Conservation (phyloP, 2,888 invertebrate species). For the Melipona beecheii region DNA sequence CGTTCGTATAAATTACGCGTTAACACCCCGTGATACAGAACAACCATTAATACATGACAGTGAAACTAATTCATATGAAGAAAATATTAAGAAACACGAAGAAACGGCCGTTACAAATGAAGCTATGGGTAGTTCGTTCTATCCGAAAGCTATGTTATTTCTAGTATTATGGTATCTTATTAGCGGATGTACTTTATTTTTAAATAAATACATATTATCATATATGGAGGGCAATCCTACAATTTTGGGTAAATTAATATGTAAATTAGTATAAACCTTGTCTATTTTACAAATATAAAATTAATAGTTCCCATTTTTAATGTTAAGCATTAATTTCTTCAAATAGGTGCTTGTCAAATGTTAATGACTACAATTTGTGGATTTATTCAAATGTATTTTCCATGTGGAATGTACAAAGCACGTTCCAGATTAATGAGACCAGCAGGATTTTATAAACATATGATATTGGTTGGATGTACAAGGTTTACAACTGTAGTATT, state of each 20-base stretch:
- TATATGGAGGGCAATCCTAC: conserved; percentile 90
- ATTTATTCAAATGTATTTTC: conserved; percentile 90
- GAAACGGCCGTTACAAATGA: conserved; percentile 74
- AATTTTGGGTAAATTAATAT: conserved; percentile 86
- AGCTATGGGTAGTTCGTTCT: conserved; percentile 85
- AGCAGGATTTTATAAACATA: conserved; percentile 89
- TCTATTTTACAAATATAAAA: not conserved
- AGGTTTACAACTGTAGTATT: conserved; percentile 90
- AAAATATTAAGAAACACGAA: conserved; percentile 71
- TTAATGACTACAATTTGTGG: conserved; percentile 90
- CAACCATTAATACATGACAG: conserved; percentile 73
- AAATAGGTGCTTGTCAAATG: conserved; percentile 90
- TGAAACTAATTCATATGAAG: conserved; percentile 72
- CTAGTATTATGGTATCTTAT: conserved; percentile 90
- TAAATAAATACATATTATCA: conserved; percentile 91
- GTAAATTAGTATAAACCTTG: not conserved
- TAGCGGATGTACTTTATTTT: conserved; percentile 90
- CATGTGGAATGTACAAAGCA: conserved; percentile 90
- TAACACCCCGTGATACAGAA: conserved; percentile 73
- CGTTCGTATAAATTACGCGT: conserved; percentile 74
- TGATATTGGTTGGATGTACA: conserved; percentile 90
- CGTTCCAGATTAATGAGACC: conserved; percentile 86
- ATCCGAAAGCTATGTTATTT: conserved; percentile 87
- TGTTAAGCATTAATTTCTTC: conserved; percentile 35
- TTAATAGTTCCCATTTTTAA: conserved; percentile 13